Evolutionary conservation across 2,888 invertebrate genomes (phyloP).

Genomic region (Euspilapteryx auroguttella): DNA sequence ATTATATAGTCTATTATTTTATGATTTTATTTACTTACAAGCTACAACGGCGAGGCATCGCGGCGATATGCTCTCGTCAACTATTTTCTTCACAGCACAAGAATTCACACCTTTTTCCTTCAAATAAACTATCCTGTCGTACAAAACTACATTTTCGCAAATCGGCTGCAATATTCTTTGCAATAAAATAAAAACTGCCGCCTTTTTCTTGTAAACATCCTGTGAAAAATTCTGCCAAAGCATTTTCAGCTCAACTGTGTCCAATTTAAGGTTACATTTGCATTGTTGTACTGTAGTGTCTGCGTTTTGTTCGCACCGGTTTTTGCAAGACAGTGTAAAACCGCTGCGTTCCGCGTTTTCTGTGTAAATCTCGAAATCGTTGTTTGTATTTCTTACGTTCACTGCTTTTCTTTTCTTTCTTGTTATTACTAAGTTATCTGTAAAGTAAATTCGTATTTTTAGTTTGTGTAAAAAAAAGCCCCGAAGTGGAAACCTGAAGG

Average conservation of each 20-base stretch:
- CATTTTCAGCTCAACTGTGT: conserved; percentile 18
- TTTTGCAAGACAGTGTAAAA: conserved; percentile 16
- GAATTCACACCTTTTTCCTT: conserved; percentile 24
- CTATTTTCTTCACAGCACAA: conserved; percentile 54
- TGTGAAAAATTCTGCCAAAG: conserved; percentile 23
- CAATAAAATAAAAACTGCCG: conserved; percentile 28
- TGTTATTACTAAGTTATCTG: conserved; percentile 48
- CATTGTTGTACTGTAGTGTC: conserved; percentile 6
- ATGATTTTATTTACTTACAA: conserved; percentile 49
- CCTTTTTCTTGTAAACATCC: conserved; percentile 18
- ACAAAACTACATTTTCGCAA: conserved; percentile 36
- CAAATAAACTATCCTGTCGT: conserved; percentile 33
- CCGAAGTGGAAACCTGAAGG: background rate
- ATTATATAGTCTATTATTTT: too few relatives aligned
- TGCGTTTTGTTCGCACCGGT: conserved; percentile 4
- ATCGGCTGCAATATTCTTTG: conserved; percentile 35
- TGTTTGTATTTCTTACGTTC: conserved; percentile 19
- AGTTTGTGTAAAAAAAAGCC: conserved; percentile 9
- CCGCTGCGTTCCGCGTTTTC: conserved; percentile 20
- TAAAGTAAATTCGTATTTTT: conserved; percentile 17
- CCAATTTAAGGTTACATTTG: conserved; percentile 11
- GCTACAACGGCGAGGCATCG: conserved; percentile 65
- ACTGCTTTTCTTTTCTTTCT: conserved; percentile 44
- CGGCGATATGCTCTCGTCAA: conserved; percentile 66
- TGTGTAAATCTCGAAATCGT: conserved; percentile 28